These are phyloP conservation scores for Mythimna pallens DNA, from an alignment of 2,888 invertebrate genomes.

Conservation along the genomic window DNA sequence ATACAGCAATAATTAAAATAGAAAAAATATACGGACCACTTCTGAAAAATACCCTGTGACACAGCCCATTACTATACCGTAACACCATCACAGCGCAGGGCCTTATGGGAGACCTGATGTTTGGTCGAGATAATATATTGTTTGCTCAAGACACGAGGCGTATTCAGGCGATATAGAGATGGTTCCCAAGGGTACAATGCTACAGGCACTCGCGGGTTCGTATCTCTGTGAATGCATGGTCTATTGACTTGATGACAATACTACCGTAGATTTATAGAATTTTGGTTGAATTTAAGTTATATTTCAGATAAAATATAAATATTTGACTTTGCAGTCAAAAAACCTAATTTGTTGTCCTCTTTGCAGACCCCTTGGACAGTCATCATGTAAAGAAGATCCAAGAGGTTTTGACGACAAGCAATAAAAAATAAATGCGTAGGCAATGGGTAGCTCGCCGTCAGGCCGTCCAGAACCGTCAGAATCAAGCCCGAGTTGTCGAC, in stretches of 20 bases:
- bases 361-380: no score
- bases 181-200: slow-evolving; percentile 32
- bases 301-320: no score
- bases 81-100: slow-evolving; percentile 15
- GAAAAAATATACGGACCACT: background rate
- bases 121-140: slow-evolving; percentile 37
- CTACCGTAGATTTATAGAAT: background rate
- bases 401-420: no score
- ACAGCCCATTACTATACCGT: slow-evolving; percentile 16
- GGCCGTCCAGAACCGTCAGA: no score
- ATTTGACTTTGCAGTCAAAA: no score
- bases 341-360: no score
- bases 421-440: no score
- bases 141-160: slow-evolving; percentile 25
- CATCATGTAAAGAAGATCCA: no score
- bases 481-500: no score
- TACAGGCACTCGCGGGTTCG: background rate
- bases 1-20: no score
- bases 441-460: no score
- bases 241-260: background rate
- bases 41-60: background rate
- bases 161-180: slow-evolving; percentile 30
- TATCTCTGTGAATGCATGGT: slow-evolving; percentile 1
- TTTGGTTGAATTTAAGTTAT: background rate
- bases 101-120: slow-evolving; percentile 31